Evolutionary conservation across 2,113 vertebrate species (phyloP), one percentile per base, ranked within the genome.

Genomic region (Ictidomys tridecemlineatus): DNA sequence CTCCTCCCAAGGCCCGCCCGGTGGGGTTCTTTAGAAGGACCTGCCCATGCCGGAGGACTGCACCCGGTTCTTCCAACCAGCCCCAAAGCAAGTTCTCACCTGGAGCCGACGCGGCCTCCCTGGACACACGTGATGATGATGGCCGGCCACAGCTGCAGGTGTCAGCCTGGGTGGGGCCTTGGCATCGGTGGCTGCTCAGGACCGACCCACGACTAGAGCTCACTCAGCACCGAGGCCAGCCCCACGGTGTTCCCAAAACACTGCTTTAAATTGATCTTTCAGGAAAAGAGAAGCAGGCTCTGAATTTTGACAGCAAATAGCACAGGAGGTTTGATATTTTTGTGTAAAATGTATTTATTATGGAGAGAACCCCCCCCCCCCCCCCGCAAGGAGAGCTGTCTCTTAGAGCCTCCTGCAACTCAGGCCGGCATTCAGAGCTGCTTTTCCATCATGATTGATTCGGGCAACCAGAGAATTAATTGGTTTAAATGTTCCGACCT

Each of bases 41-140:
- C 5, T 34, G 30, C 32, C 42, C 37, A 4, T 3, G 3, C 28
- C 20, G 12, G 11, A 0, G 4, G 0, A 0, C 0, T 1, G 1
- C 13, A 3, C 42, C 2, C 5, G 1, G 10, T 20, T 14, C 48
- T 65, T 58, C 72, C 16, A 34, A 9, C 0, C 28, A 4, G 17
- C 5, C 14, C 32, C 39, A 12, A 67, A 45, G 45, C 8, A 45
- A 9, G 45, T 12, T 76, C 85, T 65, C 4, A 4, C 13, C 11
- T 0, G 20, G 53, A 30, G 39, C 16, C 8, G 42, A 4, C 1
- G 3, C 22, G 0, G 2, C 0, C 8, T 2, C 58, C 56, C 2
- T 17, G 85, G 51, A 13, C 56, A 0, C 45, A 0, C 0, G 0
- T 9, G 91, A 11, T 0, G 1, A 22, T 1, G 1, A 17, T 2